Percentiles rank a stretch among this genome's conserved stretches.
Evolutionary conservation across 2,888 invertebrate genomes (phyloP).

Genomic region (Allygus modestus): DNA sequence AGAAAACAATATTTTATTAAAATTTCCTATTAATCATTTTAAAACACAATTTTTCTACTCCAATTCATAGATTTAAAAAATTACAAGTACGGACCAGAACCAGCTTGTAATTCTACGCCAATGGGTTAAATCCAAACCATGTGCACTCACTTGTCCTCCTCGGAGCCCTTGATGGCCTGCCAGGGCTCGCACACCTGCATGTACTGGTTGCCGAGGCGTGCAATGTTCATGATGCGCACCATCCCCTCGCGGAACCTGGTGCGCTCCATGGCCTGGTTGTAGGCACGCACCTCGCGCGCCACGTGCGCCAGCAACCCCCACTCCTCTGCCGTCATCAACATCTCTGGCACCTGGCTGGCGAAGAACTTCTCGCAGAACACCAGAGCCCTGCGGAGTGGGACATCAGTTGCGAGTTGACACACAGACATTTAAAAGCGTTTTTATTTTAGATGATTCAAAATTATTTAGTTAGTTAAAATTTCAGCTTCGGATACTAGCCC

Average conservation of each 20-base stretch:
- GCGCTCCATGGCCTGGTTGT: conserved; percentile 85
- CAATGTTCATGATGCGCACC: conserved; percentile 89
- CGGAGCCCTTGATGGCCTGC: conserved; percentile 92
- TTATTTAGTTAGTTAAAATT: too few relatives aligned
- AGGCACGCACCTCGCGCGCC: conserved; percentile 86
- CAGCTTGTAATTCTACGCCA: too few relatives aligned
- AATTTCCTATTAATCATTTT: too few relatives aligned
- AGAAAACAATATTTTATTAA: too few relatives aligned
- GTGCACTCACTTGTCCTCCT: conserved; percentile 85
- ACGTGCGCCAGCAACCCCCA: conserved; percentile 85
- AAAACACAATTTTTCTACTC: too few relatives aligned
- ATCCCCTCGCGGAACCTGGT: conserved; percentile 91
- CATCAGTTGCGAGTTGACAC: too few relatives aligned
- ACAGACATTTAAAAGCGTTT: too few relatives aligned
- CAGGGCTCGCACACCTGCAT: conserved; percentile 98
- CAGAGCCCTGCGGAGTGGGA: conserved; percentile 87
- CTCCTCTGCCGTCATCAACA: conserved; percentile 82
- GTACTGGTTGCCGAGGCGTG: conserved; percentile 96
- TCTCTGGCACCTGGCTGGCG: conserved; percentile 82
- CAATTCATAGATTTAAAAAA: too few relatives aligned
- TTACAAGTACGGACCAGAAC: too few relatives aligned
- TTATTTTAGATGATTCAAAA: too few relatives aligned
- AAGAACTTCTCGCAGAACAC: conserved; percentile 93
- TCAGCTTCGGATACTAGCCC: too few relatives aligned
- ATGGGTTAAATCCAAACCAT: too few relatives aligned